Evolutionary conservation across 2,113 vertebrate species (phyloP).

Genomic region (Potamarius usumacintae): DNA sequence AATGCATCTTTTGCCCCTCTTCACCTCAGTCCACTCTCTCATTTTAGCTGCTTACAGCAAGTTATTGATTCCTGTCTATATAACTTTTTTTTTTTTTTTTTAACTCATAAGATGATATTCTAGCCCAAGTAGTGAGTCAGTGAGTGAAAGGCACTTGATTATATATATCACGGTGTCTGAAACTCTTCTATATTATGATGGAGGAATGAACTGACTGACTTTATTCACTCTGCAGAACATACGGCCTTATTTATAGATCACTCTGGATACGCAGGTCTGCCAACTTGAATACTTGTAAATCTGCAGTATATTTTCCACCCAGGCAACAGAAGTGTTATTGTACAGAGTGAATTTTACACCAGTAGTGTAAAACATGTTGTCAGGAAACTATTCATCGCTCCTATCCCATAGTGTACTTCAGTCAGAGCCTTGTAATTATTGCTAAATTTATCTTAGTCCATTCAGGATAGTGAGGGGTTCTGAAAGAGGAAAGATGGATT

Average conservation of each 20-base stretch:
- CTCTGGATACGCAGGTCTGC: background rate
- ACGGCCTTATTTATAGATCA: background rate
- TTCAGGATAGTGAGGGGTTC: slow-evolving; percentile 28
- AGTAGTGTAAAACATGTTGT: background rate
- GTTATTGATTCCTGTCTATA: background rate
- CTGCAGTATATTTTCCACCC: background rate
- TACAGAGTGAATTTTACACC: background rate
- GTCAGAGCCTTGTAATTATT: slow-evolving; percentile 5
- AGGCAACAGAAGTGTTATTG: slow-evolving; percentile 12
- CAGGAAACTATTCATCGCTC: slow-evolving; percentile 38
- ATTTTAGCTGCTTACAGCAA: background rate
- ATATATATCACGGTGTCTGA: background rate
- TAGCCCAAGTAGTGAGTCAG: background rate
- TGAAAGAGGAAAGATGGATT: slow-evolving; percentile 33
- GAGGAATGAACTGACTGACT: background rate
- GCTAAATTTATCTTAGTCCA: slow-evolving; percentile 45
- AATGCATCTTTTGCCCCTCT: background rate
- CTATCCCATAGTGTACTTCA: slow-evolving; percentile 52
- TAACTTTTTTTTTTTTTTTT: background rate
- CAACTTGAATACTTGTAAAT: background rate
- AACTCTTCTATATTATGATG: background rate
- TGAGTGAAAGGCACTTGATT: background rate
- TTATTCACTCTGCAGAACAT: background rate
- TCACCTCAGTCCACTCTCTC: background rate
- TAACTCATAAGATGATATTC: background rate